A percentile compares a stretch with the other conserved stretches of the same genome.
Conservation (phyloP, 64 coral and sea anemone species). For the Montipora capricornis region DNA sequence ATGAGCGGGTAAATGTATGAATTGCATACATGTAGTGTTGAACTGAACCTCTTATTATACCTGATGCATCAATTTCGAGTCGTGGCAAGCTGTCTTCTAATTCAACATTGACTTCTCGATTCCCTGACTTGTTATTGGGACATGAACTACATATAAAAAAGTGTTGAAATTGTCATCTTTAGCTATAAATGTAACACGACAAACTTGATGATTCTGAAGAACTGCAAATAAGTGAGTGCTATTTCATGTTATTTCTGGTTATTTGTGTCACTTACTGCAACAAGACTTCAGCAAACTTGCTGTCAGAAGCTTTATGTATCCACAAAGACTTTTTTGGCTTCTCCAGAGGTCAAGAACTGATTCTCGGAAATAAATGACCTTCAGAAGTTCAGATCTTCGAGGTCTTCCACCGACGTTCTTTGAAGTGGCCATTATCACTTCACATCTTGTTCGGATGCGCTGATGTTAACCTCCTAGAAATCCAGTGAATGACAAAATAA, state of each 20-base stretch:
- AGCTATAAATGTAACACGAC: too few relatives aligned
- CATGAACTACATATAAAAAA: too few relatives aligned
- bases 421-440: neutral
- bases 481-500: neutral
- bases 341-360: constrained; percentile 12
- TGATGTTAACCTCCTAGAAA: neutral
- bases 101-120: too few relatives aligned
- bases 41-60: too few relatives aligned
- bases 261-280: constrained; percentile 17
- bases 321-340: neutral
- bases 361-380: constrained; percentile 8
- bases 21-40: too few relatives aligned
- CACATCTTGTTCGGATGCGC: neutral
- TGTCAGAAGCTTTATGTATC: neutral
- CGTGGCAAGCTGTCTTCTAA: too few relatives aligned
- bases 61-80: too few relatives aligned
- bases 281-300: constrained; percentile 28
- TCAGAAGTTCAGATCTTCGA: neutral
- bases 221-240: too few relatives aligned
- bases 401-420: neutral
- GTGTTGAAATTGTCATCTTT: too few relatives aligned
- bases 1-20: too few relatives aligned
- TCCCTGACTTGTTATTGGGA: too few relatives aligned
- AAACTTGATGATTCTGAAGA: too few relatives aligned
- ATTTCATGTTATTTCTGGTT: neutral